Percentiles rank a stretch among this genome's conserved stretches.
These are phyloP conservation scores for Parochlus steinenii DNA, from an alignment of 2,888 invertebrate species.

Conservation along the genomic window DNA sequence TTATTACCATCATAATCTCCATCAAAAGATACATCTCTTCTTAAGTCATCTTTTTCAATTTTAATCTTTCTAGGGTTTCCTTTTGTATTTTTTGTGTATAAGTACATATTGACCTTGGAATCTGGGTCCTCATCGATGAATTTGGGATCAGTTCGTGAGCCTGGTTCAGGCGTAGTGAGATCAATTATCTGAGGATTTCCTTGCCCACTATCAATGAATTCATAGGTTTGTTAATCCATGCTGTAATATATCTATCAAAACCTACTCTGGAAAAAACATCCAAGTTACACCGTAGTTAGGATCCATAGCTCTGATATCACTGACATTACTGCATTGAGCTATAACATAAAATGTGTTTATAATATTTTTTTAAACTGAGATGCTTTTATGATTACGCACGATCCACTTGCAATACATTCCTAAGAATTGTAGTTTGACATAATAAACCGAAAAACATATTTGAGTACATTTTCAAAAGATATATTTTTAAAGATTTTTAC, in stretches of 20 bases:
- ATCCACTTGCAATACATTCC: neutral
- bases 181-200: conserved; percentile 27
- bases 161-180: conserved; percentile 22
- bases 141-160: conserved; percentile 18
- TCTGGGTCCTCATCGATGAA: conserved; percentile 15
- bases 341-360: neutral
- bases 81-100: conserved; percentile 4
- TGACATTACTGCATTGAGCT: conserved; percentile 5
- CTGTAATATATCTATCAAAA: too few relatives aligned
- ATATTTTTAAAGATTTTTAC: too few relatives aligned
- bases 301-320: conserved; percentile 1
- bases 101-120: conserved; percentile 5
- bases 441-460: neutral
- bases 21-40: conserved; percentile 2
- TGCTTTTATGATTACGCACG: neutral
- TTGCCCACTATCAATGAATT: too few relatives aligned
- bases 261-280: conserved; percentile 31
- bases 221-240: too few relatives aligned
- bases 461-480: neutral
- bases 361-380: neutral
- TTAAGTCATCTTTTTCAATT: neutral
- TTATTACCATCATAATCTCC: conserved; percentile 1
- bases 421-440: conserved; percentile 1
- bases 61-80: neutral
- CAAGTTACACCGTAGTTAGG: conserved; percentile 27